phyloP scores from a whole-genome alignment of 2,113 vertebrate species.

The Lathamus discolor region DNA sequence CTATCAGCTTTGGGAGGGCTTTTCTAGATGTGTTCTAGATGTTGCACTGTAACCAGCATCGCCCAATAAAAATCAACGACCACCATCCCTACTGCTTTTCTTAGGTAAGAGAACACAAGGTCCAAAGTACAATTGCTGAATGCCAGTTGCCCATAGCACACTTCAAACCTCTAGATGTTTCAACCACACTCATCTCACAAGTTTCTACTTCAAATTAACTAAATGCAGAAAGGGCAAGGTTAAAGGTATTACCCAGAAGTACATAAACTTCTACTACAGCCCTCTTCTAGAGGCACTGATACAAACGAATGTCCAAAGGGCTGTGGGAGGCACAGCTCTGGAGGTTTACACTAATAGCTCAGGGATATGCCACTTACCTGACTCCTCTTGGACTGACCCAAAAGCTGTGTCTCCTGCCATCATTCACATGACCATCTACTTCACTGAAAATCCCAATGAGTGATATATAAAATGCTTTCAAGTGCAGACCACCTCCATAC shows the following conservation, averaged over 20 bases:
- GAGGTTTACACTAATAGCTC: not conserved
- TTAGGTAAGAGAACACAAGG: not conserved
- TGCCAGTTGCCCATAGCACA: not conserved
- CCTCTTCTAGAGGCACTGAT: not conserved
- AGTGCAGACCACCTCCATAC: not conserved
- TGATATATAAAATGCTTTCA: not conserved
- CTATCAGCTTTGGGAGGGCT: not conserved
- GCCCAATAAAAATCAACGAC: not conserved
- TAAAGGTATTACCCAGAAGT: not conserved
- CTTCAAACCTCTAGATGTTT: not conserved
- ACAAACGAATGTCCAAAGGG: not conserved
- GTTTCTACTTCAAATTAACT: not conserved
- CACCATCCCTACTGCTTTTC: not conserved
- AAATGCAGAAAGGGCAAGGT: not conserved
- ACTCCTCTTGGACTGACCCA: not conserved
- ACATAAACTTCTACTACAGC: not conserved
- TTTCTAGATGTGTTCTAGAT: not conserved
- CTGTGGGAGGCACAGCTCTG: not conserved
- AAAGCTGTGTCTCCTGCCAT: not conserved
- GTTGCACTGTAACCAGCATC: not conserved
- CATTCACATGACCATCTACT: not conserved
- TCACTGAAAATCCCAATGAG: not conserved
- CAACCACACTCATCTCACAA: not conserved
- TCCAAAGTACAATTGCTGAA: not conserved
- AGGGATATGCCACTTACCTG: not conserved